Conservation (phyloP, 1,140 invertebrate genomes). For the Caerostris extrusa region DNA sequence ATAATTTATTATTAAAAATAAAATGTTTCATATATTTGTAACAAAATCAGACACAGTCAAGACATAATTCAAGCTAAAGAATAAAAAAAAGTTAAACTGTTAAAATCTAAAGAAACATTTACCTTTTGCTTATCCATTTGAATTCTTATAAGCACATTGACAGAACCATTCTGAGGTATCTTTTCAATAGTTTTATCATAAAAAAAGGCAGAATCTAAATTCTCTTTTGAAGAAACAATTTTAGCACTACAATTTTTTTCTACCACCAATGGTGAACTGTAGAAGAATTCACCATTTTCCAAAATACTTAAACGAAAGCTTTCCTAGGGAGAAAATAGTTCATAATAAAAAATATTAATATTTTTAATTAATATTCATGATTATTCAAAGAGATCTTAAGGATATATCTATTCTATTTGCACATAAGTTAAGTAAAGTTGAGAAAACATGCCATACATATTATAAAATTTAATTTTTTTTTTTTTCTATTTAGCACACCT, state of each 20-base stretch:
- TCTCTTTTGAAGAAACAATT: not conserved
- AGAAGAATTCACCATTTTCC: slow-evolving; percentile 50
- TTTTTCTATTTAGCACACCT: no score
- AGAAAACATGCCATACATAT: no score
- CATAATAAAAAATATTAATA: not conserved
- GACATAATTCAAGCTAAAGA: no score
- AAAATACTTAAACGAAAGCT: slow-evolving; percentile 47
- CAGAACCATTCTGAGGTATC: slow-evolving; percentile 47
- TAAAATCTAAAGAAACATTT: not conserved
- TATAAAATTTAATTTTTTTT: no score
- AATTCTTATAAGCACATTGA: slow-evolving; percentile 56
- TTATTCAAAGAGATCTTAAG: no score
- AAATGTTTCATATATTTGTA: no score
- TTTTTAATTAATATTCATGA: no score
- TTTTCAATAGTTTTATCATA: not conserved
- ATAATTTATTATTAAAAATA: no score
- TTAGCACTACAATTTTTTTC: not conserved
- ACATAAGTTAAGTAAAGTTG: no score
- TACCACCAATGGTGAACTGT: not conserved
- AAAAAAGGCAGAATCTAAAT: not conserved
- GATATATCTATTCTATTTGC: no score
- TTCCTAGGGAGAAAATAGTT: slow-evolving; percentile 25
- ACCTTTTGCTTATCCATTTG: slow-evolving; percentile 23
- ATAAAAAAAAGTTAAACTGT: no score
- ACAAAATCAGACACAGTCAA: no score